Conservation (phyloP, 2,888 invertebrate genomes). For the Apoda limacodes region DNA sequence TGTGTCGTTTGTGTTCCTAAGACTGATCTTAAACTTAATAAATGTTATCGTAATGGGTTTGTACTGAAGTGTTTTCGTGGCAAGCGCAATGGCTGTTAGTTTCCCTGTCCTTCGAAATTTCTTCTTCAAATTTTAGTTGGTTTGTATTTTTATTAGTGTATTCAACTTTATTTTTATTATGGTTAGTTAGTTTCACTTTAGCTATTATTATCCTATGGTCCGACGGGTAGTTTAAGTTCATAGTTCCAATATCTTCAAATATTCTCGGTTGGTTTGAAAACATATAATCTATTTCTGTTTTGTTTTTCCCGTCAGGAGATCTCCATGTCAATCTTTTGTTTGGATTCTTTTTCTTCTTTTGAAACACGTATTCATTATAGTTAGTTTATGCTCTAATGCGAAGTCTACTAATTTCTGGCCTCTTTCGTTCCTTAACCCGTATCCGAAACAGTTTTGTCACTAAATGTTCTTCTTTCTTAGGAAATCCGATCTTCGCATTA, state of each 20-base stretch:
- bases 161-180: conserved; percentile 4
- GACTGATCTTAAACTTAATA: neutral
- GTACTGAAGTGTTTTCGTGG: conserved; percentile 6
- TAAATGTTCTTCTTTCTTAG: too few species aligned
- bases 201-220: conserved; percentile 5
- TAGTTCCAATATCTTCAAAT: conserved; percentile 1
- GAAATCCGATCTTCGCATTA: too few species aligned
- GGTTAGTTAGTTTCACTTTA: conserved; percentile 4
- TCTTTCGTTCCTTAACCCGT: too few species aligned
- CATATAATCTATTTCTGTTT: conserved; percentile 3
- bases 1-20: conserved; percentile 5
- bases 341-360: conserved; percentile 1
- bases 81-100: too few species aligned
- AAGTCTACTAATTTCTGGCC: neutral
- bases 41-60: conserved; percentile 8
- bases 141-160: conserved; percentile 1
- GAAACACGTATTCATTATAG: conserved; percentile 3
- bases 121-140: conserved; percentile 1
- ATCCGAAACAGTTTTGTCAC: too few species aligned
- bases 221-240: conserved; percentile 6
- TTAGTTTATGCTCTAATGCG: conserved; percentile 1
- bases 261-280: conserved; percentile 5
- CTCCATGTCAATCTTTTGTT: too few species aligned
- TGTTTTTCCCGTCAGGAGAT: neutral
- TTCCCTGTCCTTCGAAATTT: conserved; percentile 3